A percentile compares a stretch with the other conserved stretches of the same genome.
Evolutionary conservation across 92 coral and sea anemone species (phyloP).

Genomic region (Palythoa grandis): DNA sequence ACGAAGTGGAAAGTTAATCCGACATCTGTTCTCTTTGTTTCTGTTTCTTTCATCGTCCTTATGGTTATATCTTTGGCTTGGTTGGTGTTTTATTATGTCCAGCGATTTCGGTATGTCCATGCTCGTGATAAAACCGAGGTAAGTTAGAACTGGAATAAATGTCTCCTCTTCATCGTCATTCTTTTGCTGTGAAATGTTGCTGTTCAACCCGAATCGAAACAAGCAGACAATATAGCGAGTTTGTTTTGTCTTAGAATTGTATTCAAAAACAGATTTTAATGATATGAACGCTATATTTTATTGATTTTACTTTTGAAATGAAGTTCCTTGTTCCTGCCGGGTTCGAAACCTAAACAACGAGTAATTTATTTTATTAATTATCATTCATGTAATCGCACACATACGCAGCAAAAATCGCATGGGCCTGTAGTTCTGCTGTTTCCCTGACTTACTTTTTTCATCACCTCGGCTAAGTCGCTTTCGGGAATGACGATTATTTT

Average conservation of each 20-base stretch:
- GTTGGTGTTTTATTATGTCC: conserved; percentile 97
- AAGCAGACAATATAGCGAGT: too few relatives aligned
- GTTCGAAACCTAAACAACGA: neutral
- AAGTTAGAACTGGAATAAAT: conserved; percentile 26
- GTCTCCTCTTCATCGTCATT: neutral
- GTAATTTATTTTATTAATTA: neutral
- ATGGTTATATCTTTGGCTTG: conserved; percentile 99
- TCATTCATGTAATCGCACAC: neutral
- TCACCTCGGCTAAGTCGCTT: too few relatives aligned
- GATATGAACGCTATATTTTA: neutral
- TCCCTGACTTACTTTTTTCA: too few relatives aligned
- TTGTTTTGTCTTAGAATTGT: too few relatives aligned
- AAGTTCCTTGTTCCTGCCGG: neutral
- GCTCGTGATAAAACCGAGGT: conserved; percentile 99
- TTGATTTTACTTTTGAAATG: neutral
- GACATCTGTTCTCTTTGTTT: conserved; percentile 93
- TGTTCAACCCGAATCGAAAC: neutral
- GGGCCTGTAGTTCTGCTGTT: neutral
- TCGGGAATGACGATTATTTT: too few relatives aligned
- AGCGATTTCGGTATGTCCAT: conserved; percentile 94
- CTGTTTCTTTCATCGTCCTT: conserved; percentile 94
- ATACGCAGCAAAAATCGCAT: neutral
- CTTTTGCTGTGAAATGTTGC: neutral
- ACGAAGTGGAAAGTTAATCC: conserved; percentile 84
- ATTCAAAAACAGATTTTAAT: too few relatives aligned